Percentiles rank a stretch among this genome's conserved stretches.
These are phyloP conservation scores for Leptodactylus fuscus DNA, from an alignment of 2,113 vertebrate species.

Conservation along the genomic window DNA sequence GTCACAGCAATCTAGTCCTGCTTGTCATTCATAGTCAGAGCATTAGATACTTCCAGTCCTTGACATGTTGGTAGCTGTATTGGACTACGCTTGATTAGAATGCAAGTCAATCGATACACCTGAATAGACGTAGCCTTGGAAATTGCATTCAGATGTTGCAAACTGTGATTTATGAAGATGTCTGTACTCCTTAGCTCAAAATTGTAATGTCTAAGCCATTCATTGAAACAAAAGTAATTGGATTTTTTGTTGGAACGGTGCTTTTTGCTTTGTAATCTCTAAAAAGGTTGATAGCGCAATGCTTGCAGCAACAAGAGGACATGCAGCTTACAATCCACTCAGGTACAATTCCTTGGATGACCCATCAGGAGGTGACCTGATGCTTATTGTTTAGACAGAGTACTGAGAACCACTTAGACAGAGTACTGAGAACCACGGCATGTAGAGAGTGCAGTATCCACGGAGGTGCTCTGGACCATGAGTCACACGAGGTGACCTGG, in stretches of 20 bases:
- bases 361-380: background rate
- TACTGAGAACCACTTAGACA: background rate
- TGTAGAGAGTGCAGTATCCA: background rate
- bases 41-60: background rate
- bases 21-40: background rate
- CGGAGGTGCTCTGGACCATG: background rate
- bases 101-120: background rate
- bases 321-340: background rate
- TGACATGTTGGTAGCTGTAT: background rate
- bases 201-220: constrained; percentile 13
- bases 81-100: background rate
- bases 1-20: background rate
- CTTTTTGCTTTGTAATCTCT: constrained; percentile 24
- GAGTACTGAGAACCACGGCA: background rate
- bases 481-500: background rate
- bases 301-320: background rate
- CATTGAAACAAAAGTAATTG: constrained; percentile 16
- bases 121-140: constrained; percentile 1
- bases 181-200: background rate
- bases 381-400: background rate
- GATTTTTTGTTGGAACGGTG: background rate
- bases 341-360: background rate
- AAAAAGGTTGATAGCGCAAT: background rate
- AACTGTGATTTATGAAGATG: constrained; percentile 35
- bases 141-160: constrained; percentile 10